These are phyloP conservation scores for Triplophysa yarkandensis DNA, from an alignment of 2,797 vertebrate genomes.

Conservation along the genomic window DNA sequence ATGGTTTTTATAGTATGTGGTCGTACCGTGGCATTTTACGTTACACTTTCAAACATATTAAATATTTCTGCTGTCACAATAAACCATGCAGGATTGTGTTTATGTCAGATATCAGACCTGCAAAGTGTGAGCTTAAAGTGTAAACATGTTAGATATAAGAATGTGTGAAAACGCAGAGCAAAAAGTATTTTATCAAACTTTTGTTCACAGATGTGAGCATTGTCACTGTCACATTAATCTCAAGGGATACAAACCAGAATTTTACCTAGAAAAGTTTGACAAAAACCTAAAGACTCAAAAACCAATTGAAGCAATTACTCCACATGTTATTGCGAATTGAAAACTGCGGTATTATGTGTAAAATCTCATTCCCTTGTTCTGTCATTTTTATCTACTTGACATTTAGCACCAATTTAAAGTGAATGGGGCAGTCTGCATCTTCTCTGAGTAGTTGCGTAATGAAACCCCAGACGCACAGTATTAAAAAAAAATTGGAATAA, in stretches of 20 bases:
- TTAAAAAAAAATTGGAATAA: constrained; percentile 24
- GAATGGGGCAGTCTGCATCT: constrained; percentile 9
- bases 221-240: neutral
- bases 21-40: too few species aligned
- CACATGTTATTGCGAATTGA: constrained; percentile 44
- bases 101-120: neutral
- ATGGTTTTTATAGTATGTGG: too few species aligned
- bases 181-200: neutral
- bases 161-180: neutral
- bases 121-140: neutral
- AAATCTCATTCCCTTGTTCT: constrained; percentile 32
- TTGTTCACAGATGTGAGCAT: neutral
- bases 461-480: neutral
- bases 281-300: too few species aligned
- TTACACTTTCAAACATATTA: too few species aligned
- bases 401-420: constrained; percentile 43
- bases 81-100: neutral
- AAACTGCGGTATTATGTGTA: constrained; percentile 35
- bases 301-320: too few species aligned
- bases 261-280: neutral
- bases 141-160: neutral
- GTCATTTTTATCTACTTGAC: constrained; percentile 34
- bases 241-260: neutral
- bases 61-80: too few species aligned
- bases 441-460: constrained; percentile 32